Evolutionary conservation across 2,888 invertebrate species (phyloP), one percentile per base, ranked within the genome.

Genomic region (Caenorhabditis virilis): DNA sequence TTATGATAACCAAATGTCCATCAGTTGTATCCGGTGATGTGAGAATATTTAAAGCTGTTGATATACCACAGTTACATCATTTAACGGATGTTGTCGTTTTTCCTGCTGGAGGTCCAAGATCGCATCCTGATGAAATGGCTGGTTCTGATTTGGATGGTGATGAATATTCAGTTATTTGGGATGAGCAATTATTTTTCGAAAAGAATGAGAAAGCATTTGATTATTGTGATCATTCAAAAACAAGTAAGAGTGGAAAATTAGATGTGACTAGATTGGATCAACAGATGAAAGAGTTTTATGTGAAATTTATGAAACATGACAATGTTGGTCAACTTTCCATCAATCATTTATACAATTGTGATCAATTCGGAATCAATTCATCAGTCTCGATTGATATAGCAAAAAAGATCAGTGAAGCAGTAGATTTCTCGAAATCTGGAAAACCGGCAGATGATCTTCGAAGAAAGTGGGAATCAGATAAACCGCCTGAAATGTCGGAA

Each of bases 1-100:
- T 85, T 2, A 74, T 85, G 36, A 80, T 85, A n/a, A 83, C 83
- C 11, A 85, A 86, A 72, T 85, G 84, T 67, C 85, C 85, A n/a
- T 84, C 84, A 54, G 82, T 84, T 50, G 83, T 84, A 33, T 76
- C 83, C 4, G 85, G 85, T 9, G 85, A 86, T 66, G 78, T 85
- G 2, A 76, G 85, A 6, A 72, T 64, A 69, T 85, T 69, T 54
- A 72, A 76, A 38, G 80, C 80, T 4, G 77, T 82, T 18, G 79
- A 82, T 52, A 64, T 81, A 23, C 77, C 78, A 0, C 72, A 71
- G 75, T 69, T 79, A 76, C 61, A 74, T 59, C 64, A 83, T 58
- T 61, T 80, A 20, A 69, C 67, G 38, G 85, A 85, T 58, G 85
- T 85, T 18, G 80, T 85, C 41, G 85, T 85, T 3, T 86, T 86